These are phyloP conservation scores for Gnathonemus echidnorhynchus DNA, from an alignment of 2,113 vertebrate genomes.

Conservation along the genomic window DNA sequence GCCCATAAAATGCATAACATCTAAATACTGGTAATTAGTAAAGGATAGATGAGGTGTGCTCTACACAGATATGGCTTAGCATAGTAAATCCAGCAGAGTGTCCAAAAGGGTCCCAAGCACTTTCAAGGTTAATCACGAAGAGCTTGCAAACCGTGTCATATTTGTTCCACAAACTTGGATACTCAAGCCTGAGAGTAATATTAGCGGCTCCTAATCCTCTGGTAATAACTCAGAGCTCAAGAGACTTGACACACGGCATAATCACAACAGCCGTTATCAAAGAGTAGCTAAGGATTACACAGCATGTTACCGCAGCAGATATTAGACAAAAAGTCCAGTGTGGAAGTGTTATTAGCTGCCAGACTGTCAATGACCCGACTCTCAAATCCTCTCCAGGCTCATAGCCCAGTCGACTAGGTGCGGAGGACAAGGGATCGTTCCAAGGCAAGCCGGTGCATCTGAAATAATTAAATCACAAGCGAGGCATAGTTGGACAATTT, in stretches of 20 bases:
- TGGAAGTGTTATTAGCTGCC: constrained; percentile 5
- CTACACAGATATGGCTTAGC: background rate
- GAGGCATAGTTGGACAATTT: background rate
- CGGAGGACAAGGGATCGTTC: background rate
- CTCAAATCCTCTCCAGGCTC: constrained; percentile 10
- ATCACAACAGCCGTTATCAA: constrained; percentile 25
- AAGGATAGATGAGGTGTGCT: background rate
- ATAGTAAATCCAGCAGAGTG: background rate
- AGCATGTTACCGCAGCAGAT: constrained; percentile 18
- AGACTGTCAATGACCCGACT: constrained; percentile 12
- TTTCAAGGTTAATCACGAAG: constrained; percentile 21
- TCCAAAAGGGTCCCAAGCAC: background rate
- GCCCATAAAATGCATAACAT: background rate
- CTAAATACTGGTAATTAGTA: background rate
- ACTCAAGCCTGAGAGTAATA: constrained; percentile 20
- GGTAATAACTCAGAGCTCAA: constrained; percentile 21
- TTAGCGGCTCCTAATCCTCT: constrained; percentile 19
- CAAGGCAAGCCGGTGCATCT: background rate
- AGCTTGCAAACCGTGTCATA: constrained; percentile 19
- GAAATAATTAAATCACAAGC: background rate
- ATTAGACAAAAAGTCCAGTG: constrained; percentile 17
- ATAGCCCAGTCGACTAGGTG: background rate
- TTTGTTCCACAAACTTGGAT: constrained; percentile 20
- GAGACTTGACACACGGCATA: constrained; percentile 24
- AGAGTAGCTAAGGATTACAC: constrained; percentile 22